These are phyloP conservation scores for Nasonia giraulti DNA, from an alignment of 1,140 invertebrate genomes.

Conservation along the genomic window DNA sequence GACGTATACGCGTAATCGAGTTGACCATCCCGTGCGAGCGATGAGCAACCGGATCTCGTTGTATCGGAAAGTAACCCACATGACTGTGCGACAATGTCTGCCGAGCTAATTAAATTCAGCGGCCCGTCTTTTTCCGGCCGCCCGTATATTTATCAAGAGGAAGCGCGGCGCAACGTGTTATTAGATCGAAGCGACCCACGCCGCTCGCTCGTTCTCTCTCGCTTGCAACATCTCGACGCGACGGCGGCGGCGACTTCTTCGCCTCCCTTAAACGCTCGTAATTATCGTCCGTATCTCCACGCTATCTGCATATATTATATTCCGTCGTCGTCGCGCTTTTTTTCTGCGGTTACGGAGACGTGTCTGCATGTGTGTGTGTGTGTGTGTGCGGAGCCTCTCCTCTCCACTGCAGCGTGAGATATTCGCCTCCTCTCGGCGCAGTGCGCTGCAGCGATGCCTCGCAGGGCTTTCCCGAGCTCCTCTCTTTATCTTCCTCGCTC, in stretches of 20 bases:
- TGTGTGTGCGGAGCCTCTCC: neutral
- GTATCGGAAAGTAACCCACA: too few species aligned
- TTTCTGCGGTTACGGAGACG: conserved; percentile 10
- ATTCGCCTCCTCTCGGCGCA: neutral
- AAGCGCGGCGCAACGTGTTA: conserved; percentile 61
- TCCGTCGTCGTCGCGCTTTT: conserved; percentile 50
- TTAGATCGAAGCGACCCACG: conserved; percentile 67
- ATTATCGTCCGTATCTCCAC: conserved; percentile 64
- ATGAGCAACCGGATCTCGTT: too few species aligned
- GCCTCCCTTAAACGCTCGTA: conserved; percentile 65
- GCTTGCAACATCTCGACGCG: conserved; percentile 20
- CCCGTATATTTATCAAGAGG: conserved; percentile 49
- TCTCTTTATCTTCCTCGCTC: conserved; percentile 1
- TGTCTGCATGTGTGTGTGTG: neutral
- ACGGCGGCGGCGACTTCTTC: conserved; percentile 37
- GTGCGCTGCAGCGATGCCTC: neutral
- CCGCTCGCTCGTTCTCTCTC: conserved; percentile 45
- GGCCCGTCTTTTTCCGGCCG: neutral
- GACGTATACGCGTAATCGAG: neutral
- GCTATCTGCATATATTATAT: conserved; percentile 63
- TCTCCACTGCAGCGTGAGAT: neutral
- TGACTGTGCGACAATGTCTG: neutral
- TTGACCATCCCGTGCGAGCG: neutral
- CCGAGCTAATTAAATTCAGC: conserved; percentile 37
- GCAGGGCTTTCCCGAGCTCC: neutral